Evolutionary conservation across 2,797 vertebrate species (phyloP).

Genomic region (Gymnoscopelus microlampas): DNA sequence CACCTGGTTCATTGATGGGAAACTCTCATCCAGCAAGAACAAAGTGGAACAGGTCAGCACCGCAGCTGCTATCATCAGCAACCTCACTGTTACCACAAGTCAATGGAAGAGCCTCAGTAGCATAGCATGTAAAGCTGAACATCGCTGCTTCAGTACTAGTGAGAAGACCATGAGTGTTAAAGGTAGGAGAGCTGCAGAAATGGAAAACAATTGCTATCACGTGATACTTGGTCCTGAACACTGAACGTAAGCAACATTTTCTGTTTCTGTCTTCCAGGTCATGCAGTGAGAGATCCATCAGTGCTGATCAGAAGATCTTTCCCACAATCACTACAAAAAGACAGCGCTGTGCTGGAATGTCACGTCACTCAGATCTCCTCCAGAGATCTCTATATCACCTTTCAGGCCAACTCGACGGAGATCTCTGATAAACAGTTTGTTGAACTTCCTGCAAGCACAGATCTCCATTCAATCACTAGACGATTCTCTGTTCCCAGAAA

Average conservation of each 20-base stretch:
- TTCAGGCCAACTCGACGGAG: conserved; percentile 26
- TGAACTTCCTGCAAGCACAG: conserved; percentile 42
- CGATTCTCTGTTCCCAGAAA: conserved; percentile 21
- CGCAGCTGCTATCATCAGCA: conserved; percentile 18
- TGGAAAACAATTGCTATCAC: not conserved
- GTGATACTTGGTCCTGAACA: too few relatives aligned
- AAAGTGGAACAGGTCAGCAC: fast-evolving
- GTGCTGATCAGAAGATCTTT: conserved; percentile 68
- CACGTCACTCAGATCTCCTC: conserved; percentile 50
- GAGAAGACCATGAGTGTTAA: not conserved
- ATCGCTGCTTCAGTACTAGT: conserved; percentile 57
- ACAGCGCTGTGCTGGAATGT: conserved; percentile 62
- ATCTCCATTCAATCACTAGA: conserved; percentile 47
- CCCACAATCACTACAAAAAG: conserved; percentile 23
- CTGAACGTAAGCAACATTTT: not conserved
- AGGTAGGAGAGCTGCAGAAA: conserved; percentile 42
- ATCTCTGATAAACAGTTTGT: conserved; percentile 35
- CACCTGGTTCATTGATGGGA: conserved; percentile 52
- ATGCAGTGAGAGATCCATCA: conserved; percentile 23
- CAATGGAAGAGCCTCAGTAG: conserved; percentile 32
- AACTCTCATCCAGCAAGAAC: fast-evolving
- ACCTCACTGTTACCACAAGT: conserved; percentile 13
- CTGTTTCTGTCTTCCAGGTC: conserved; percentile 39
- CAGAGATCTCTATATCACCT: conserved; percentile 57
- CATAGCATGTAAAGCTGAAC: conserved; percentile 65